Base-by-base conservation (phyloP, 2,888 invertebrate genomes). In the Drosophila rubida region DNA sequence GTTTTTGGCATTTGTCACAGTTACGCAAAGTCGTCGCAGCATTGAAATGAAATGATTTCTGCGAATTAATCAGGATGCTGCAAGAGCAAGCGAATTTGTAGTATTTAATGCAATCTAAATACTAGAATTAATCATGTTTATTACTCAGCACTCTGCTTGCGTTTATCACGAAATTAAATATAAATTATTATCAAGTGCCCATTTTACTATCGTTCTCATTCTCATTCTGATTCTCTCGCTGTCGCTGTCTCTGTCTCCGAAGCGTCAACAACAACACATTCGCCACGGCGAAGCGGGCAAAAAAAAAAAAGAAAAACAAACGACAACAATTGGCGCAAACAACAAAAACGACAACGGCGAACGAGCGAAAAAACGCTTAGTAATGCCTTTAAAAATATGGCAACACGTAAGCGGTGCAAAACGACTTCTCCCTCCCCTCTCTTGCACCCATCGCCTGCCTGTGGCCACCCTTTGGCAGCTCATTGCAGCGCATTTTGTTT, bases 351-450 rank as follows among this genome's bases (percentile, higher is more conserved):
- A 27, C 41, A 57, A 19, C 37, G 27, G 16, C 35, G n/a, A 74
- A 41, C 46, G 49, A 62, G 25, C 42, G 2, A 65, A 82, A 87
- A 83, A 87, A 16, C 88, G 87, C 82, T 87, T 87, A 88, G 89
- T 87, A 87, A 86, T 86, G 75, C 75, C 67, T 77, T 88, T 87
- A 87, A 85, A 87, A 88, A 87, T 87, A 87, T 82, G 80, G 78
- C 89, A 88, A 87, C 89, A 87, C 89, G 89, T 87, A 87, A 87
- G 86, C 80, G 72, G 44, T 55, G 35, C 70, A 65, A 70, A 70
- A 61, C 35, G 57, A 23, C 8, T 48, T 22, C 49, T 13, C 2
- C n/a, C 39, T 13, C 48, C 14, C 13, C n/a, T 2, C 44, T 2
- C 7, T 7, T 13, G 1, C 4, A 13, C 22, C 1, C 35, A 25